Conservation (phyloP, 2,113 vertebrate genomes). For the Vidua chalybeata region DNA sequence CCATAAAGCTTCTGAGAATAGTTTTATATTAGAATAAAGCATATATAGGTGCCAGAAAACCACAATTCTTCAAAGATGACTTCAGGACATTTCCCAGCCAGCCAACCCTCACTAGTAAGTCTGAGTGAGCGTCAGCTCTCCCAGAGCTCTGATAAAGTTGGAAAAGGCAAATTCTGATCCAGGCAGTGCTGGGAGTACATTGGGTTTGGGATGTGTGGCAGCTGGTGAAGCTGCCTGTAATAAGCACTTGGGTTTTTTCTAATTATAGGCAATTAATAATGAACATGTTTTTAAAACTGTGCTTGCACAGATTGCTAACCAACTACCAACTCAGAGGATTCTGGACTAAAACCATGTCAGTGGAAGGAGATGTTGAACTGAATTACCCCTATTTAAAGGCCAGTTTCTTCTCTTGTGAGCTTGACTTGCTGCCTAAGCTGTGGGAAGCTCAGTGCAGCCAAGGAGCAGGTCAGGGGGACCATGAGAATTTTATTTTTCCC, state of each 20-base stretch:
- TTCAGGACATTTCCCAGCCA: background rate
- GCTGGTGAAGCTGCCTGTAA: background rate
- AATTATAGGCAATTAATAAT: background rate
- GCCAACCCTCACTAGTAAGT: background rate
- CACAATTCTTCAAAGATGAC: background rate
- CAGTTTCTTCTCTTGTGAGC: background rate
- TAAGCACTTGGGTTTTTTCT: background rate
- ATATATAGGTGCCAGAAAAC: background rate
- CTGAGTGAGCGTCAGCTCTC: background rate
- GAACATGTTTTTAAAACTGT: background rate
- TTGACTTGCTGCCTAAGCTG: background rate
- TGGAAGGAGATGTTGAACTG: background rate
- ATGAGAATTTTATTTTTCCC: background rate
- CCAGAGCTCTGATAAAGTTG: background rate
- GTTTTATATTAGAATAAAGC: background rate
- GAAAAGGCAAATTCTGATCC: background rate
- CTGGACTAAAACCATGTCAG: background rate
- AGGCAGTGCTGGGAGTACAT: background rate
- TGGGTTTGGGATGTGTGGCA: background rate
- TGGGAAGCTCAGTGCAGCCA: background rate
- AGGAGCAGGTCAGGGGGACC: background rate
- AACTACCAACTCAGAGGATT: background rate
- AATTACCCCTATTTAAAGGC: background rate
- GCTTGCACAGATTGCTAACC: background rate
- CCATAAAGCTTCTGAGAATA: background rate